These are phyloP conservation scores for Muscicapa striata DNA, from an alignment of 2,797 vertebrate genomes.

Conservation along the genomic window DNA sequence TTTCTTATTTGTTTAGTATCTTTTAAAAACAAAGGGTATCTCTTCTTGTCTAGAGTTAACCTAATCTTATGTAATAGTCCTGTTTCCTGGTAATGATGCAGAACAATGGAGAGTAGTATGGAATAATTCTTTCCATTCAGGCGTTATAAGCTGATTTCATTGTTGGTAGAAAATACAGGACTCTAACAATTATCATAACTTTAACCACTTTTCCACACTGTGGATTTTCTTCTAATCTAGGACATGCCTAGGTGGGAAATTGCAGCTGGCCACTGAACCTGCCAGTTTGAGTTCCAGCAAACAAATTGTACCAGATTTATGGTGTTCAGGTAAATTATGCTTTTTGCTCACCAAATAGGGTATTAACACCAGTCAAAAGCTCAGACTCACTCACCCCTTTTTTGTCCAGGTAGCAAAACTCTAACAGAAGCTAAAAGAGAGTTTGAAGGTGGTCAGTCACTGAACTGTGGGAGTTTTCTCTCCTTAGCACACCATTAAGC, in stretches of 20 bases:
- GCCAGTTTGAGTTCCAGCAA: constrained; percentile 21
- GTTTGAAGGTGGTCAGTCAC: background rate
- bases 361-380: background rate
- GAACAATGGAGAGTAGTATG: background rate
- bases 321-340: background rate
- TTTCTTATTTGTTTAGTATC: background rate
- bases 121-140: constrained; percentile 60
- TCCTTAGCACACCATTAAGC: background rate
- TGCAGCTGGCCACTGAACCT: background rate
- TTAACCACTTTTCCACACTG: constrained; percentile 31
- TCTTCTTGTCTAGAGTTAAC: background rate
- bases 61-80: background rate
- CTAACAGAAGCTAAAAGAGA: background rate
- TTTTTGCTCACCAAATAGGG: background rate
- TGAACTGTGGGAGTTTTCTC: background rate
- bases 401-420: background rate
- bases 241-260: background rate
- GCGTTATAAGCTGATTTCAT: constrained; percentile 21
- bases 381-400: background rate
- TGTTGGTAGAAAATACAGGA: constrained; percentile 37
- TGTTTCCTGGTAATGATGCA: constrained; percentile 38
- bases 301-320: background rate
- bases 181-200: constrained; percentile 28
- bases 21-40: background rate
- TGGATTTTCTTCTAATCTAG: constrained; percentile 40